These are phyloP conservation scores for Drosophila putrida DNA, from an alignment of 2,888 invertebrate species.

Conservation along the genomic window DNA sequence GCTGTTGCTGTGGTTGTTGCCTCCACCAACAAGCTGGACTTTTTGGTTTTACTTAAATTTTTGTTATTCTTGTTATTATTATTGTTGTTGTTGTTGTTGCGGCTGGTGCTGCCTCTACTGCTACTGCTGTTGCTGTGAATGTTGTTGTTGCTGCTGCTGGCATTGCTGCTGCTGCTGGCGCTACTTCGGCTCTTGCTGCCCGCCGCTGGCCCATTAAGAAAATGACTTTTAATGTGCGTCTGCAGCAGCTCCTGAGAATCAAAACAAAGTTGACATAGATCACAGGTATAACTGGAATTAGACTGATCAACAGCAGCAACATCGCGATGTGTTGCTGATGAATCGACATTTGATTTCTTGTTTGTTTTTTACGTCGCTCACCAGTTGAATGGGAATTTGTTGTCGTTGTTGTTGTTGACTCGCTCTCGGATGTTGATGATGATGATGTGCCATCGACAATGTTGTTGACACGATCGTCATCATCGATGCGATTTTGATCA, in stretches of 20 bases:
- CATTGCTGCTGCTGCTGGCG: background rate
- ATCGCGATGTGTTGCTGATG: conserved; percentile 48
- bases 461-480: conserved; percentile 33
- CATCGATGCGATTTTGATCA: conserved; percentile 12
- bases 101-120: background rate
- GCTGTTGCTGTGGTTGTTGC: conserved; percentile 4
- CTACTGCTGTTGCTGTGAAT: conserved; percentile 1
- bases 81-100: conserved; percentile 1
- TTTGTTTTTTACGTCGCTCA: conserved; percentile 65
- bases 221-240: conserved; percentile 85
- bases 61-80: conserved; percentile 30
- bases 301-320: conserved; percentile 60
- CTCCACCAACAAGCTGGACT: conserved; percentile 12
- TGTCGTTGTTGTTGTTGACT: conserved; percentile 63
- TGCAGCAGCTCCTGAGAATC: conserved; percentile 84
- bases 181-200: conserved; percentile 14
- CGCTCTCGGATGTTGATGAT: conserved; percentile 61
- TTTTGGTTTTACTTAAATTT: conserved; percentile 31
- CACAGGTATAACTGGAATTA: conserved; percentile 83
- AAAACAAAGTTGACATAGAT: conserved; percentile 85
- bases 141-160: background rate
- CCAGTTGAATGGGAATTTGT: conserved; percentile 68
- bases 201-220: conserved; percentile 83
- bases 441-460: too few species aligned
- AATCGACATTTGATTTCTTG: conserved; percentile 29